Percentiles rank a stretch among this genome's conserved stretches.
Evolutionary conservation across 2,797 vertebrate genomes (phyloP).

Genomic region (Sarcoramphus papa): DNA sequence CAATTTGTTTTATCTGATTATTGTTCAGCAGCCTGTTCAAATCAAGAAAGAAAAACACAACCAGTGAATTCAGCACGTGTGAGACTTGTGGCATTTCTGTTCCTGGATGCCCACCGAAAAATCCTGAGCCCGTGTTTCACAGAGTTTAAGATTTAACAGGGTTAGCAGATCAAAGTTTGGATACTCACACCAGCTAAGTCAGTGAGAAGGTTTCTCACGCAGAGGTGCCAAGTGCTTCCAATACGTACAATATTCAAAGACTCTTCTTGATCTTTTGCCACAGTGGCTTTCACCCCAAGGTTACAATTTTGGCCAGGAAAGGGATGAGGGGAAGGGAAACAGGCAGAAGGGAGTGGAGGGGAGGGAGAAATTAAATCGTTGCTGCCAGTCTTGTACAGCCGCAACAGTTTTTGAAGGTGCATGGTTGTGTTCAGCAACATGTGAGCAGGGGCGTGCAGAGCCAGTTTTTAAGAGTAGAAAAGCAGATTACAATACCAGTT

Average conservation of each 20-base stretch:
- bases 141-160: not conserved
- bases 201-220: not conserved
- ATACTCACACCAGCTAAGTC: not conserved
- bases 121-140: not conserved
- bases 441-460: not conserved
- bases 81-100: not conserved
- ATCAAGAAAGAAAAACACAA: not conserved
- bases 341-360: not conserved
- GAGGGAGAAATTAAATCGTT: not conserved
- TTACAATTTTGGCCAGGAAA: not conserved
- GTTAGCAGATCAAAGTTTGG: not conserved
- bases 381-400: not conserved
- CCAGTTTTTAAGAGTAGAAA: not conserved
- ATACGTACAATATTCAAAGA: not conserved
- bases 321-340: not conserved
- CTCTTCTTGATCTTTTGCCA: not conserved
- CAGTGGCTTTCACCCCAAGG: not conserved
- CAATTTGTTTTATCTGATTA: slow-evolving; percentile 63
- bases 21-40: slow-evolving; percentile 69
- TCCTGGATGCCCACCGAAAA: not conserved
- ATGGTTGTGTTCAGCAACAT: accelerated
- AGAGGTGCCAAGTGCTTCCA: not conserved
- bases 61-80: accelerated
- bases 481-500: not conserved
- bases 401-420: accelerated